Evolutionary conservation across 1,140 invertebrate genomes (phyloP), one percentile per base, ranked within the genome.

Genomic region (Drosophila sproati): DNA sequence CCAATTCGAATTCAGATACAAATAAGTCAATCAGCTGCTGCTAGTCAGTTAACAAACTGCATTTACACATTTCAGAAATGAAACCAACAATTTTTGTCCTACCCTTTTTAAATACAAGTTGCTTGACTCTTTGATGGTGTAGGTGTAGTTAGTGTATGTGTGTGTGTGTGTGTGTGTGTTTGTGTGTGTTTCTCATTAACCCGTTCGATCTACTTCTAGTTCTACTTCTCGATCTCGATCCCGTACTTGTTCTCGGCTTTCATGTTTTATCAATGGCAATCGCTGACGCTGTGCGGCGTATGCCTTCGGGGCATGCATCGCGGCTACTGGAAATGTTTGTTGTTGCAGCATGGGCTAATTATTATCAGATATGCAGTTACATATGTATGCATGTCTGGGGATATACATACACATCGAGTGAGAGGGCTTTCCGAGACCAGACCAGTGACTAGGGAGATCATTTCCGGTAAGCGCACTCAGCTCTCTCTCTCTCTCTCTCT

Each of bases 251-350:
- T 41, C 31, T 43, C 28, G 47, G 45, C 64, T 63, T 59, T 52
- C 43, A 59, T 70, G 50, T 63, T 66, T 37, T 52, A 85, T 86
- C 71, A 81, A 86, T 86, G 71, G 55, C 71, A 55, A 60, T 35
- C 60, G 52, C 68, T 59, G 20, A 57, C 71, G 54, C 77, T 51
- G 57, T 77, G 73, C 66, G 80, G 77, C 61, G 69, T 4, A 34
- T 29, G 41, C 51, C 71, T 64, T 35, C 48, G 55, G 47, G 71
- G 57, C 50, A 55, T 39, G 56, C 54, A 45, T 63, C 61, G 41
- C 50, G 47, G 83, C 83, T 87, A 87, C 83, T 83, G 80, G 83
- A 77, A 70, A 73, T 48, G 62, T 57, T 69, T 68, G 69, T 61
- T 72, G 59, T 72, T 75, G 64, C 59, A 61, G 67, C 51, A 10